Conservation (phyloP, 2,113 vertebrate species). For the Oreochromis spilurus region DNA sequence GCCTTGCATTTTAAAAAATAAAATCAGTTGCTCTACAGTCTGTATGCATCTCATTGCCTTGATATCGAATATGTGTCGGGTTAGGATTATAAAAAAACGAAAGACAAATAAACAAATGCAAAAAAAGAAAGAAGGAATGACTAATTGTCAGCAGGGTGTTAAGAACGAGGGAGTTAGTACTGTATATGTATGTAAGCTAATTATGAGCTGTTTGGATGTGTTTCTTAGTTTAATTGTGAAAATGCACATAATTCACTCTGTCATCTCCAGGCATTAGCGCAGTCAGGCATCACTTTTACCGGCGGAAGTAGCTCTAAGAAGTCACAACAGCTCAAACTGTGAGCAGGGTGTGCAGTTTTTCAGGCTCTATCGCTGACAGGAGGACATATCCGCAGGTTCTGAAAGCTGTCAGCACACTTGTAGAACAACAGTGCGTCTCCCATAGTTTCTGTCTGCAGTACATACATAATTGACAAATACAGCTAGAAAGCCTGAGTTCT, state of each 20-base stretch:
- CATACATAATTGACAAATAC: constrained; percentile 45
- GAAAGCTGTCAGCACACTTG: constrained; percentile 8
- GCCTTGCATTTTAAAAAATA: background rate
- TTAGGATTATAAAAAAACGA: background rate
- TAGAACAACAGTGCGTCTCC: constrained; percentile 5
- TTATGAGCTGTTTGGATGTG: background rate
- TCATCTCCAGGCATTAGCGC: background rate
- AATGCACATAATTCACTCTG: background rate
- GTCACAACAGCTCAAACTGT: background rate
- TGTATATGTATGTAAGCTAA: background rate
- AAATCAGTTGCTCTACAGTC: background rate
- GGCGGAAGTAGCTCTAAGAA: background rate
- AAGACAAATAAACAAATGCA: background rate
- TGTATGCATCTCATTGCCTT: background rate
- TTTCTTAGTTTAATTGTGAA: background rate
- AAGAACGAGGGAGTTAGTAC: background rate
- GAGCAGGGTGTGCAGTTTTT: background rate
- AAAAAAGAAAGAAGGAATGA: background rate
- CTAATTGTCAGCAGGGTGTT: background rate
- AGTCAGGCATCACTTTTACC: background rate
- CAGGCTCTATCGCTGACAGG: background rate
- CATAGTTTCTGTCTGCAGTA: constrained; percentile 4
- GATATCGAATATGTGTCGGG: background rate
- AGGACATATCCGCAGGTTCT: background rate
- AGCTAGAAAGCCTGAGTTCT: background rate